A percentile compares a stretch with the other conserved stretches of the same genome.
Evolutionary conservation across 2,888 invertebrate genomes (phyloP).

Genomic region (Ochropleura plecta): DNA sequence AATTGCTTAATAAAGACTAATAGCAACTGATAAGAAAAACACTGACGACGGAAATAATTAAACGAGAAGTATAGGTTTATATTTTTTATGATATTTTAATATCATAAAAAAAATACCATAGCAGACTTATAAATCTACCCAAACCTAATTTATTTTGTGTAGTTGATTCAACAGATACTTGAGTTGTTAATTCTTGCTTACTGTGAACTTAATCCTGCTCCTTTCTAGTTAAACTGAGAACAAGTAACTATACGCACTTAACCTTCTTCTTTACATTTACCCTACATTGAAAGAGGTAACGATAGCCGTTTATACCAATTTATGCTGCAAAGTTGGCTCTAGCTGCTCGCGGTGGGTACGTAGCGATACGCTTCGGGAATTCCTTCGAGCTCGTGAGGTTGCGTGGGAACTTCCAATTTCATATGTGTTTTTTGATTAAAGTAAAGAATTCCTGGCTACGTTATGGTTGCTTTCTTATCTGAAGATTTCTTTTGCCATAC

Average conservation of each 20-base stretch:
- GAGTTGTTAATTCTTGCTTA: neutral
- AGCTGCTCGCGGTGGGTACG: conserved; percentile 44
- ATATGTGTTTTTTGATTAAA: conserved; percentile 34
- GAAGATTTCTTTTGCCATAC: too few species aligned
- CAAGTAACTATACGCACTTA: neutral
- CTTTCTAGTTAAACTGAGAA: neutral
- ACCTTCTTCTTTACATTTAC: conserved; percentile 46
- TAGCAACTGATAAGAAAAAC: too few species aligned
- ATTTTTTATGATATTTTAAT: too few species aligned
- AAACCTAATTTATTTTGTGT: neutral
- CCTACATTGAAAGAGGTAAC: conserved; percentile 63
- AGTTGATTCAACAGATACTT: neutral
- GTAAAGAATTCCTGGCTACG: neutral
- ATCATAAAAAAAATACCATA: neutral
- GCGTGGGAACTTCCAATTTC: conserved; percentile 25
- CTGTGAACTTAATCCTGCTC: neutral
- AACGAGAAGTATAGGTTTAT: too few species aligned
- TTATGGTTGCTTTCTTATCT: neutral
- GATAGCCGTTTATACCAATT: conserved; percentile 74
- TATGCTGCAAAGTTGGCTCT: conserved; percentile 68
- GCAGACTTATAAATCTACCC: neutral
- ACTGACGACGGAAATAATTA: too few species aligned
- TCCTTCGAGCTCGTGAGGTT: conserved; percentile 22
- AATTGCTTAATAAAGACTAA: neutral
- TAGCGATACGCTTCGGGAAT: conserved; percentile 34